Base-by-base conservation (phyloP, 2,888 invertebrate genomes). In the Chloroclysta siterata region DNA sequence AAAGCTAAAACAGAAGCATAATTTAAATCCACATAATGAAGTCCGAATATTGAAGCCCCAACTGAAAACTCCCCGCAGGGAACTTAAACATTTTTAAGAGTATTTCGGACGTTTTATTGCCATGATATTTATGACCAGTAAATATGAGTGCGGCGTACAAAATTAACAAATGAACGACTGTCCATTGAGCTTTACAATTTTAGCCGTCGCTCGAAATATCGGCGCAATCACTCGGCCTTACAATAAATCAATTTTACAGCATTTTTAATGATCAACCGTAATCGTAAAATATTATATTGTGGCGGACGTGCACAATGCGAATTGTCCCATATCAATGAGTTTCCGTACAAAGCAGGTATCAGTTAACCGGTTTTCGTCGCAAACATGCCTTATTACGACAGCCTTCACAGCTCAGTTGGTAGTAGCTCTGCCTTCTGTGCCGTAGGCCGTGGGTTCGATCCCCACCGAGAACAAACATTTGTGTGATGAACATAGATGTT, bases 201-300 rank as follows among this genome's bases (percentile, higher is more conserved):
- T 83, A 87, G 85, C 83, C 70, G 62, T 71, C 64, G 71, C 74
- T 76, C 78, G 77, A 80, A 83, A 83, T 81, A 83, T 79, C 79
- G 82, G 82, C 72, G 80, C 78, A 82, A 88, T 88, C 85, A 85
- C 80, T 85, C 78, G 72, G 76, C 76, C 72, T 68, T 57, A 75
- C 71, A 76, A 77, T 92, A 92, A 92, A 91, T 92, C 91, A 93
- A 81, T 83, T 89, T 90, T 88, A 88, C 87, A 83, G 79, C 83
- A 79, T 78, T 86, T 89, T 90, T 92, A 89, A 92, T 88, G 87
- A 82, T 80, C 79, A 66, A n/a, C 80, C 79, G 82, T 89, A 85
- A 90, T 70, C 66, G 69, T 81, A 72, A 77, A 72, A 81, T 76
- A 84, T 87, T 81, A 83, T 80, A 65, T 69, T 68, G 67, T 69